Percentiles rank a stretch among this genome's conserved stretches.
Evolutionary conservation across 2,888 invertebrate species (phyloP).

Genomic region (Pyrrhosoma nymphula): DNA sequence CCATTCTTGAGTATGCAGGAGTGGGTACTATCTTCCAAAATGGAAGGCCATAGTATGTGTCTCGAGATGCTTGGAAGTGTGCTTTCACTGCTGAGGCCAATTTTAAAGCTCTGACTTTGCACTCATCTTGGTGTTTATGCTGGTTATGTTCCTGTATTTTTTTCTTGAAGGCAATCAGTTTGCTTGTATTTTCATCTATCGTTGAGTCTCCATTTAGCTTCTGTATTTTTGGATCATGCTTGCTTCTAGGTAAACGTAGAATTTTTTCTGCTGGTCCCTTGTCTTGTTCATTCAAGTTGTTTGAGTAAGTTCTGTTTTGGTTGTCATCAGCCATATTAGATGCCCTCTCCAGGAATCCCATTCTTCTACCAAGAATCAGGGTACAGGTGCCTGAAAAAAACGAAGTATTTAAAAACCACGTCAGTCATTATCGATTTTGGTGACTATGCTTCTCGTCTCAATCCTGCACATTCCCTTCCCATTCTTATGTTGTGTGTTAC

Average conservation of each 20-base stretch:
- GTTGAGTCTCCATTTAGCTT: not conserved
- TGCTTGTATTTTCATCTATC: not conserved
- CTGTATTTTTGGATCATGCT: not conserved
- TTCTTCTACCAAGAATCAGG: conserved; percentile 87
- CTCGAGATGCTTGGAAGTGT: conserved; percentile 88
- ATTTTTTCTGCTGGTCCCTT: not conserved
- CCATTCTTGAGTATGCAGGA: conserved; percentile 85
- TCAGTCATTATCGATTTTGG: too few relatives aligned
- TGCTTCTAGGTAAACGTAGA: not conserved
- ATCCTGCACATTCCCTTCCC: too few relatives aligned
- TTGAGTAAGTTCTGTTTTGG: conserved; percentile 6
- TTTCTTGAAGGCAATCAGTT: not conserved
- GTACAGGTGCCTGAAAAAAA: conserved; percentile 84
- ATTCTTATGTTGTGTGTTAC: too few relatives aligned
- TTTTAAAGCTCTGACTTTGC: conserved; percentile 52
- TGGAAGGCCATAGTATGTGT: conserved; percentile 90
- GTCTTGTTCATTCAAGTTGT: not conserved
- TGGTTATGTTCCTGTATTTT: not conserved
- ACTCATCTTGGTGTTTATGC: not conserved
- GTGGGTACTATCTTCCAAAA: conserved; percentile 91
- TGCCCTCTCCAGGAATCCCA: conserved; percentile 85
- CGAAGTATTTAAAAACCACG: not conserved
- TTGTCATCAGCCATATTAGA: conserved; percentile 82
- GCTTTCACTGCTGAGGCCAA: conserved; percentile 83
- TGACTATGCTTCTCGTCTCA: too few relatives aligned